Conservation (phyloP, 1,140 invertebrate species). For the Heliconius eleuchia region DNA sequence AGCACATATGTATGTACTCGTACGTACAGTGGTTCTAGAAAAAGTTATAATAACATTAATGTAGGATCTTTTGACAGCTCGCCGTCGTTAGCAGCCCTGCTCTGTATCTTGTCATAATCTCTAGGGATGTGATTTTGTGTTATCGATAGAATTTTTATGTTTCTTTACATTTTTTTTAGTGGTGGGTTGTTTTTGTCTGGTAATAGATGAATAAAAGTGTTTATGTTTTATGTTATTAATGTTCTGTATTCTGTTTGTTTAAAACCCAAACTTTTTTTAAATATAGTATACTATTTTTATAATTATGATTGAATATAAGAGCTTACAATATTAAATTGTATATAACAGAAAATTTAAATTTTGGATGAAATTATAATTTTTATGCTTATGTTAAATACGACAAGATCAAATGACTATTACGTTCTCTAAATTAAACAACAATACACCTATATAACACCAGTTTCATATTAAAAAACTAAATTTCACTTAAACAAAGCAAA, state of each 20-base stretch:
- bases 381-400: too few species aligned
- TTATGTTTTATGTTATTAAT: too few species aligned
- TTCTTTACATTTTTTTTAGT: neutral
- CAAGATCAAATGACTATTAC: too few species aligned
- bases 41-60: constrained; percentile 80
- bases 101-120: constrained; percentile 80
- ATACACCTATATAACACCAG: neutral
- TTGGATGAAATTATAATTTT: too few species aligned
- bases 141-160: constrained; percentile 33
- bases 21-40: constrained; percentile 49
- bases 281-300: too few species aligned
- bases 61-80: constrained; percentile 79
- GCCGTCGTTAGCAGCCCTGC: constrained; percentile 76
- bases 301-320: too few species aligned
- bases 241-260: too few species aligned
- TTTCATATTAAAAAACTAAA: neutral
- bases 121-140: constrained; percentile 45
- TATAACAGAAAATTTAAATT: too few species aligned
- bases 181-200: neutral
- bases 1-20: constrained; percentile 27
- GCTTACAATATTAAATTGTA: too few species aligned
- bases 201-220: neutral
- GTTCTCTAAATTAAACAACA: neutral
- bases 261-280: too few species aligned
- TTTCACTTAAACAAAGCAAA: neutral